phyloP scores from a whole-genome alignment of 2,888 invertebrate species.

The Dioctria rufipes region DNA sequence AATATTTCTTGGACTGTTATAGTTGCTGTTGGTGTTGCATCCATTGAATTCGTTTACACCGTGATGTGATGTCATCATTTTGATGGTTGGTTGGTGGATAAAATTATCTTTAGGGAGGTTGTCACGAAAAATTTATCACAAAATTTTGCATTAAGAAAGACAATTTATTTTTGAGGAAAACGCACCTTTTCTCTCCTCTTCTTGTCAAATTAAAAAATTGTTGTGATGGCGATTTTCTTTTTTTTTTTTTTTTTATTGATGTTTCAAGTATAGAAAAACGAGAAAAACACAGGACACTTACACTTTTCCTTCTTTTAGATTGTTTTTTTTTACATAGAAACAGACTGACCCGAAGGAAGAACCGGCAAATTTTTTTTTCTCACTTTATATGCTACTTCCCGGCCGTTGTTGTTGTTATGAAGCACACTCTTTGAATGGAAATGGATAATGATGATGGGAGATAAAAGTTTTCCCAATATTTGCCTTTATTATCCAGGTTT shows the following conservation, averaged over 20 bases:
- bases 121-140: slow-evolving; percentile 2
- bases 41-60: slow-evolving; percentile 28
- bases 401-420: not conserved
- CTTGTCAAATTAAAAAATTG: not conserved
- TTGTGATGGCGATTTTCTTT: not conserved
- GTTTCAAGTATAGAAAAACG: not conserved
- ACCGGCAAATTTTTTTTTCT: slow-evolving; percentile 24
- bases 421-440: no score
- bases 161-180: slow-evolving; percentile 1
- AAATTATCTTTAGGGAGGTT: not conserved
- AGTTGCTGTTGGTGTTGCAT: not conserved
- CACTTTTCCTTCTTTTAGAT: not conserved
- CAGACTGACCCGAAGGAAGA: not conserved
- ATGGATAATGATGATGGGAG: no score
- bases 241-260: slow-evolving; percentile 9
- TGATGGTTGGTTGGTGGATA: not conserved
- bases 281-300: not conserved
- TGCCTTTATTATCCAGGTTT: not conserved
- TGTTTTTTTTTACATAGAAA: not conserved
- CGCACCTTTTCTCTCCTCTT: not conserved
- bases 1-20: not conserved
- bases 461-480: not conserved
- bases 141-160: not conserved
- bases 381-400: not conserved
- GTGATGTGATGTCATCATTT: slow-evolving; percentile 26